Evolutionary conservation across 2,113 vertebrate genomes (phyloP).

Genomic region (Sphyrna mokarran): DNA sequence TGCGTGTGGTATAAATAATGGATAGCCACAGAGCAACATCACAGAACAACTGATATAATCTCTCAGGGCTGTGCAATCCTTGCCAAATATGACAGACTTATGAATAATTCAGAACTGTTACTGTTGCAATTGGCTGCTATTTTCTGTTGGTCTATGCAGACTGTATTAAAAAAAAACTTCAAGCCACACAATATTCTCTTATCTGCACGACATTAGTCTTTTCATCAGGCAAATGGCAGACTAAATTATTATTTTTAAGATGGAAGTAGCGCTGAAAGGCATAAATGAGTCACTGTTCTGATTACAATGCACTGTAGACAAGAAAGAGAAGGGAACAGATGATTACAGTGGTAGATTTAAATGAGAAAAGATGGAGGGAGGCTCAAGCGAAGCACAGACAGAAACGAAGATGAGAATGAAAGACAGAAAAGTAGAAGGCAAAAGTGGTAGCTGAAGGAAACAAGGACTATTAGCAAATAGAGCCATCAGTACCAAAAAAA

Average conservation of each 20-base stretch:
- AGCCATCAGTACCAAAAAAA: too few relatives aligned
- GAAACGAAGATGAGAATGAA: too few relatives aligned
- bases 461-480: too few relatives aligned
- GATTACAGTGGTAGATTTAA: background rate
- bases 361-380: background rate
- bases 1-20: slow-evolving; percentile 22
- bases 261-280: background rate
- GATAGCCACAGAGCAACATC: background rate
- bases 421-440: too few relatives aligned
- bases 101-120: slow-evolving; percentile 24
- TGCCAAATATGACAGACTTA: background rate
- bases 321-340: background rate
- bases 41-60: slow-evolving; percentile 29
- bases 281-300: background rate
- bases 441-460: too few relatives aligned
- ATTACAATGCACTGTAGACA: background rate
- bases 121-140: slow-evolving; percentile 17
- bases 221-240: slow-evolving; percentile 21
- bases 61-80: slow-evolving; percentile 12
- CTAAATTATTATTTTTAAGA: background rate
- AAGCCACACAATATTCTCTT: slow-evolving; percentile 20
- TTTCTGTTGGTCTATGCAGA: background rate
- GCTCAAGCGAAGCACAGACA: background rate
- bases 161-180: slow-evolving; percentile 24
- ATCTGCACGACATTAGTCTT: background rate